These are phyloP conservation scores for Gorsachius magnificus DNA, from an alignment of 2,797 vertebrate species.

Conservation along the genomic window DNA sequence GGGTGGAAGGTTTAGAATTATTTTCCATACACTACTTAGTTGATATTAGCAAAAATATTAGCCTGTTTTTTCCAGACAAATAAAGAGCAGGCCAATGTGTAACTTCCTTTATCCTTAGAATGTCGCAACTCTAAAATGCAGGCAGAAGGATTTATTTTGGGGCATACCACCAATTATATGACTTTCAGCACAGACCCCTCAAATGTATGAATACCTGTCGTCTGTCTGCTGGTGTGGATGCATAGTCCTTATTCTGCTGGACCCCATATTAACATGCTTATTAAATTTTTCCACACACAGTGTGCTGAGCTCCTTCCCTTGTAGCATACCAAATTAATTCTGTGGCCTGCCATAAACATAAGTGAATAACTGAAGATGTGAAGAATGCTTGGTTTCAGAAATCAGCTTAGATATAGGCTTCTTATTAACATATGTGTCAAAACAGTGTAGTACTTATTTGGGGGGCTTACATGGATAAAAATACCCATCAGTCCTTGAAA, in stretches of 20 bases:
- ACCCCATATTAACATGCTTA: background rate
- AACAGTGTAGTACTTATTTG: background rate
- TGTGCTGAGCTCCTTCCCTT: constrained; percentile 51
- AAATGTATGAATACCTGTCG: background rate
- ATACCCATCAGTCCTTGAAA: background rate
- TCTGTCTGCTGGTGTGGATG: background rate
- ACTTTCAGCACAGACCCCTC: background rate
- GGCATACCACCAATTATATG: background rate
- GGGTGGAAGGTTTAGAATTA: background rate
- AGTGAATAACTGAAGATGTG: constrained; percentile 43
- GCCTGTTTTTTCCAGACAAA: background rate
- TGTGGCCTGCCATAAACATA: constrained; percentile 41
- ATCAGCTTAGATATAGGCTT: background rate
- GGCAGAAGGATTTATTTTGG: background rate
- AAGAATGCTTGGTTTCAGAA: constrained; percentile 14
- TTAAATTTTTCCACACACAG: background rate
- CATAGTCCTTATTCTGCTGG: background rate
- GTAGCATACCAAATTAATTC: constrained; percentile 52
- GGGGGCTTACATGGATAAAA: background rate
- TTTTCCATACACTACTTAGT: background rate
- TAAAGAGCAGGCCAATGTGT: background rate
- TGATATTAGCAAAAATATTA: background rate
- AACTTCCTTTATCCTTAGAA: background rate
- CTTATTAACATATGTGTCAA: background rate
- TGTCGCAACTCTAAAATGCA: background rate